These are phyloP conservation scores for Dunckerocampus dactyliophorus DNA, from an alignment of 2,113 vertebrate species.

Conservation along the genomic window DNA sequence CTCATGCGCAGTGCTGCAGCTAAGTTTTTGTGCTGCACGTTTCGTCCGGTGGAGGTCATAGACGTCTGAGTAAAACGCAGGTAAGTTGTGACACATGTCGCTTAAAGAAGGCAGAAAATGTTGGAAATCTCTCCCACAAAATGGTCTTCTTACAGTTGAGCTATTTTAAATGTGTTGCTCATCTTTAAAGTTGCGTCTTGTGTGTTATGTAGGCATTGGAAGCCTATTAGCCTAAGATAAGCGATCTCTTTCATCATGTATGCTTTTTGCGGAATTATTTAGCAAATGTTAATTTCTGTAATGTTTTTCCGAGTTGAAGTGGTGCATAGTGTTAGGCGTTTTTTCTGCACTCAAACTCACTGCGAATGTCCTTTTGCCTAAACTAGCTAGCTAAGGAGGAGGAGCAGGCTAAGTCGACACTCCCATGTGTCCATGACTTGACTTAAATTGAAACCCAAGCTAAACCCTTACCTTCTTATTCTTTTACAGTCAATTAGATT, in stretches of 20 bases:
- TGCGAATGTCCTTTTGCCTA: neutral
- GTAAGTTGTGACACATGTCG: slow-evolving; percentile 41
- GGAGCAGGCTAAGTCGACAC: slow-evolving; percentile 27
- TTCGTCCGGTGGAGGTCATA: slow-evolving; percentile 73
- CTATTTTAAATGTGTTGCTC: rapidly evolving
- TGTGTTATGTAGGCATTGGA: neutral
- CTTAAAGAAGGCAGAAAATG: neutral
- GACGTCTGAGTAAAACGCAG: slow-evolving; percentile 33
- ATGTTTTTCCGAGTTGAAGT: neutral
- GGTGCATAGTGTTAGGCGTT: neutral
- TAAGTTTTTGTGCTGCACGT: slow-evolving; percentile 52
- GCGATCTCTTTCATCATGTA: neutral
- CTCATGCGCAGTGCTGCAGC: slow-evolving; percentile 52
- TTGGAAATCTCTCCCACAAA: neutral
- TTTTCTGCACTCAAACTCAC: neutral
- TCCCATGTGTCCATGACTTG: neutral
- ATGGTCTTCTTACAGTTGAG: rapidly evolving
- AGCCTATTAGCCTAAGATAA: slow-evolving; percentile 4
- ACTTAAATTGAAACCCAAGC: neutral
- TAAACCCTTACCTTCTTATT: neutral
- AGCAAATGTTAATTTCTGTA: no score
- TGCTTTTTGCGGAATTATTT: neutral
- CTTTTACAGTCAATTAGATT: slow-evolving; percentile 14
- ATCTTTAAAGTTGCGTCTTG: neutral
- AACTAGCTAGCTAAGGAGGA: slow-evolving; percentile 25